Conservation (phyloP, 2,888 invertebrate species). For the Calliopum simillimum region DNA sequence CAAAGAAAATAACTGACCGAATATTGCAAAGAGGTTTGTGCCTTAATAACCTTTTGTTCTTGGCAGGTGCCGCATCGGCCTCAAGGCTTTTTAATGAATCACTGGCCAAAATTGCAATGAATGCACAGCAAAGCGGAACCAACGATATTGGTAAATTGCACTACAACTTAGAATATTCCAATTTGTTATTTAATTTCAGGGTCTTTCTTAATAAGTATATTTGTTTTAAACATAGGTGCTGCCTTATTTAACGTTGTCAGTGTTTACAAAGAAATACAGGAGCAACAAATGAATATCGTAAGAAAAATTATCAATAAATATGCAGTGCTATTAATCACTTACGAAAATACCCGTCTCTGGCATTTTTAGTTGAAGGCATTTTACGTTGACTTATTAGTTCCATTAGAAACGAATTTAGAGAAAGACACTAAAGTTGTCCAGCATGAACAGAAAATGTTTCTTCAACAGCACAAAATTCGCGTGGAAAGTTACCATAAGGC, state of each 20-base stretch:
- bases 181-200: not conserved
- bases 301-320: constrained; percentile 68
- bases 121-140: constrained; percentile 92
- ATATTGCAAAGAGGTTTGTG: constrained; percentile 14
- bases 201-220: constrained; percentile 24
- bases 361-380: constrained; percentile 87
- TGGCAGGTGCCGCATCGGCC: constrained; percentile 87
- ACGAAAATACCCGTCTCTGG: not conserved
- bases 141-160: constrained; percentile 83
- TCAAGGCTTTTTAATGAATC: constrained; percentile 90
- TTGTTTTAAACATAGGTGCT: constrained; percentile 73
- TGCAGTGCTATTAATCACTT: not conserved
- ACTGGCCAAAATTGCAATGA: constrained; percentile 86
- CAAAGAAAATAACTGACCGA: constrained; percentile 33
- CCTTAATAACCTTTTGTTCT: constrained; percentile 44
- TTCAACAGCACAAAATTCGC: constrained; percentile 92
- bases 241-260: constrained; percentile 93
- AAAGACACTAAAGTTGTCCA: constrained; percentile 88
- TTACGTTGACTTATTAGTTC: constrained; percentile 92
- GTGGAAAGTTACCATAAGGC: constrained; percentile 93
- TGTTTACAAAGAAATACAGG: constrained; percentile 93
- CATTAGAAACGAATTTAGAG: constrained; percentile 92
- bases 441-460: constrained; percentile 93
- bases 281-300: constrained; percentile 94
- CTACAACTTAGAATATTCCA: not conserved